These are phyloP conservation scores for Emberiza fucata DNA, from an alignment of 2,113 vertebrate species.

Conservation along the genomic window DNA sequence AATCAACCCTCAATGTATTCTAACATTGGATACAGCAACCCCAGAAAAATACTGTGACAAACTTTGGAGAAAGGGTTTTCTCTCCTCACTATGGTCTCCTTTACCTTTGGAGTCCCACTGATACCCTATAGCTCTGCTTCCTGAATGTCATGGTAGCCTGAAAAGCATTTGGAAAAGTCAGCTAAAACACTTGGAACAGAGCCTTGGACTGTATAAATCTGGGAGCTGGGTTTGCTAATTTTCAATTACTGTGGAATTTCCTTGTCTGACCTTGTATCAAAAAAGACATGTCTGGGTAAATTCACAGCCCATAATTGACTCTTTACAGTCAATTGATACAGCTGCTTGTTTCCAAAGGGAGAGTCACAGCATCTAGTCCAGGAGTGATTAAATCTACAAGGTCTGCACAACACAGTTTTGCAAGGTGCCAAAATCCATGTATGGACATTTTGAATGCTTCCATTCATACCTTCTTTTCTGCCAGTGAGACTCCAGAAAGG, in stretches of 20 bases:
- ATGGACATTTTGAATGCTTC: neutral
- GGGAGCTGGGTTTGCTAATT: neutral
- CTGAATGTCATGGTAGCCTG: neutral
- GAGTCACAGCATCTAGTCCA: neutral
- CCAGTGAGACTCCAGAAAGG: neutral
- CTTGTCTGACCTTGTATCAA: neutral
- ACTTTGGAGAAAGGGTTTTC: neutral
- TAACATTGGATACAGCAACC: neutral
- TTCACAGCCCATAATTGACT: neutral
- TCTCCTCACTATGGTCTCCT: rapidly evolving
- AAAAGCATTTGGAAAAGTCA: neutral
- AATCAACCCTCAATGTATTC: neutral
- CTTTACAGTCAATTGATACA: neutral
- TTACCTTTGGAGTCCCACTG: neutral
- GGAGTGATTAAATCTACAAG: neutral
- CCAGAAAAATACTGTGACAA: neutral
- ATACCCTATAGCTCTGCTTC: neutral
- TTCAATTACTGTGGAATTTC: neutral
- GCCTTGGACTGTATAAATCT: neutral
- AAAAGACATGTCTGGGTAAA: neutral
- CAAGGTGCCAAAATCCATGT: neutral
- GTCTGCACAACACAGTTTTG: neutral
- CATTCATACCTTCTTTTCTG: neutral
- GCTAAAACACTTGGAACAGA: neutral
- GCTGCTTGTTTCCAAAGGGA: neutral